These are phyloP conservation scores for Listronotus oregonensis DNA, from an alignment of 1,140 invertebrate species.

Conservation along the genomic window DNA sequence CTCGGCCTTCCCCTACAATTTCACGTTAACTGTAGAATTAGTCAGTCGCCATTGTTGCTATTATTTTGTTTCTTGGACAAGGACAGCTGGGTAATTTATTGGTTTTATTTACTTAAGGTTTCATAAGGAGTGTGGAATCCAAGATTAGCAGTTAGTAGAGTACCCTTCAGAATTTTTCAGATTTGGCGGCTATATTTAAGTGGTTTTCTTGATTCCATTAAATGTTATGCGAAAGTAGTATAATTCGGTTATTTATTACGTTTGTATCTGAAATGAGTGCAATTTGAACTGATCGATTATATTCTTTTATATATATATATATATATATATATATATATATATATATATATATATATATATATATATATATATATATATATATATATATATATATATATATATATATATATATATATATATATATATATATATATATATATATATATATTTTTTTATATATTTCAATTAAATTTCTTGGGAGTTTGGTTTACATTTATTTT, in stretches of 20 bases:
- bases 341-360: slow-evolving; percentile 8
- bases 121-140: slow-evolving; percentile 17
- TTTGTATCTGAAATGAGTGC: too few relatives aligned
- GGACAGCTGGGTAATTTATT: slow-evolving; percentile 32
- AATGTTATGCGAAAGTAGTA: slow-evolving; percentile 5
- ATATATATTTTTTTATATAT: slow-evolving; percentile 1
- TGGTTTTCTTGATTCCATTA: slow-evolving; percentile 27
- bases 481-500: too few relatives aligned
- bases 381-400: slow-evolving; percentile 10
- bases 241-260: too few relatives aligned
- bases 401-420: slow-evolving; percentile 10
- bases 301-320: too few relatives aligned
- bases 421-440: slow-evolving; percentile 10
- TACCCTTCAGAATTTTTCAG: slow-evolving; percentile 31
- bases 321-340: background rate
- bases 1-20: slow-evolving; percentile 16
- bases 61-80: slow-evolving; percentile 44
- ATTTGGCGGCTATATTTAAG: slow-evolving; percentile 28
- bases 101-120: slow-evolving; percentile 37
- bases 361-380: slow-evolving; percentile 10
- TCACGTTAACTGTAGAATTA: slow-evolving; percentile 45
- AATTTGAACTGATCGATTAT: too few relatives aligned
- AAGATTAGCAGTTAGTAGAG: slow-evolving; percentile 26
- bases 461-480: too few relatives aligned
- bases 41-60: slow-evolving; percentile 43